Evolutionary conservation across 2,797 vertebrate species (phyloP).

Genomic region (Morus bassanus): DNA sequence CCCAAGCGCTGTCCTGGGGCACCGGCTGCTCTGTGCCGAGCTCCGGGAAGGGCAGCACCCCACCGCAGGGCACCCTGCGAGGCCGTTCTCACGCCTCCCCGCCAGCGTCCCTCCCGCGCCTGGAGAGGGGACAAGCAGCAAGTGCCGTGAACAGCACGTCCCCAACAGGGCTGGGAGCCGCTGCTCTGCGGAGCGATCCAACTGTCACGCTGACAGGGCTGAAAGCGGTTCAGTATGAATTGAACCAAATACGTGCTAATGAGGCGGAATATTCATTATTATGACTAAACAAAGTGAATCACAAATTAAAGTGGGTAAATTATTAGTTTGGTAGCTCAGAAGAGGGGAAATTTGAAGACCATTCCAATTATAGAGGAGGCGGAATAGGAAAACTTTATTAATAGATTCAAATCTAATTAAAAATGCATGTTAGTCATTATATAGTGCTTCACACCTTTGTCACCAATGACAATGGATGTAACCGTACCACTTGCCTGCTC

Average conservation of each 20-base stretch:
- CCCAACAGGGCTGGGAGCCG: not conserved
- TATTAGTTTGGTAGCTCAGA: conserved; percentile 65
- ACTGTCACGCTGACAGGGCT: conserved; percentile 16
- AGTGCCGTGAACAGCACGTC: fast-evolving
- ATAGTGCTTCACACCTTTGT: not conserved
- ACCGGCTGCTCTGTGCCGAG: fast-evolving
- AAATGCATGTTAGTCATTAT: not conserved
- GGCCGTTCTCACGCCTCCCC: no score
- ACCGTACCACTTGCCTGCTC: not conserved
- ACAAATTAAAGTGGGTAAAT: conserved; percentile 71
- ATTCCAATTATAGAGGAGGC: conserved; percentile 44
- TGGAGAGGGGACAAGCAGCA: fast-evolving
- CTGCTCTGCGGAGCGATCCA: not conserved
- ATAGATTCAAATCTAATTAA: conserved; percentile 60
- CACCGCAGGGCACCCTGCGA: not conserved
- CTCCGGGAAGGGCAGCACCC: not conserved
- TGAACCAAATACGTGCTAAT: conserved; percentile 54
- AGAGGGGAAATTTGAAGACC: conserved; percentile 55
- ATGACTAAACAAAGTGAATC: conserved; percentile 67
- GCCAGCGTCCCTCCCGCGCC: not conserved
- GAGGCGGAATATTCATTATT: conserved; percentile 67
- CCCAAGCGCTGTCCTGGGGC: not conserved
- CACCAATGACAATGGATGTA: not conserved
- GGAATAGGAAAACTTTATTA: conserved; percentile 52
- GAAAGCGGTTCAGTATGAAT: conserved; percentile 30